A percentile compares a stretch with the other conserved stretches of the same genome.
These are phyloP conservation scores for Trachelus tabidus DNA, from an alignment of 2,888 invertebrate species.

Conservation along the genomic window DNA sequence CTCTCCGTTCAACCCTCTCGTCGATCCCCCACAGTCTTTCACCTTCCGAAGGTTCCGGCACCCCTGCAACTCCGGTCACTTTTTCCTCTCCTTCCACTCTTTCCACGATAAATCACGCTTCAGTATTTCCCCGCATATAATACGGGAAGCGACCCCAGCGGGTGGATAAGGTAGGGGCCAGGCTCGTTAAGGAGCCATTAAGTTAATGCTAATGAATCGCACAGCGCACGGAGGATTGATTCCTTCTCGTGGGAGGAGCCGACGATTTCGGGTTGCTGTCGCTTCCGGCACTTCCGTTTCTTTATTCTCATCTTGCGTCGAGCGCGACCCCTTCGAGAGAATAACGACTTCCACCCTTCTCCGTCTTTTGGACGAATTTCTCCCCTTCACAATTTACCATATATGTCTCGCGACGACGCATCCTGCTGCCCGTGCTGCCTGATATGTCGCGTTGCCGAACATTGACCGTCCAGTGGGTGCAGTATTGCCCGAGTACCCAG, in stretches of 20 bases:
- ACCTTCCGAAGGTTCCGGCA: neutral
- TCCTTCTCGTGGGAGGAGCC: constrained; percentile 12
- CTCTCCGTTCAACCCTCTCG: constrained; percentile 13
- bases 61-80: neutral
- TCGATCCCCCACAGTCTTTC: neutral
- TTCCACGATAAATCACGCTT: constrained; percentile 47
- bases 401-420: neutral
- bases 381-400: neutral
- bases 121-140: constrained; percentile 27
- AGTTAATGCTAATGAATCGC: constrained; percentile 48
- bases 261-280: neutral
- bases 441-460: neutral
- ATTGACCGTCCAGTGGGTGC: neutral
- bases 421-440: neutral
- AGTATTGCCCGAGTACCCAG: neutral
- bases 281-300: neutral
- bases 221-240: constrained; percentile 37
- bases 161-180: constrained; percentile 36
- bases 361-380: neutral
- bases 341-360: constrained; percentile 12
- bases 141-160: constrained; percentile 9
- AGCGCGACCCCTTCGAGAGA: constrained; percentile 2
- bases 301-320: neutral
- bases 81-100: neutral
- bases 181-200: constrained; percentile 48